Conservation (phyloP, 2,113 vertebrate genomes). For the Tiliqua scincoides region DNA sequence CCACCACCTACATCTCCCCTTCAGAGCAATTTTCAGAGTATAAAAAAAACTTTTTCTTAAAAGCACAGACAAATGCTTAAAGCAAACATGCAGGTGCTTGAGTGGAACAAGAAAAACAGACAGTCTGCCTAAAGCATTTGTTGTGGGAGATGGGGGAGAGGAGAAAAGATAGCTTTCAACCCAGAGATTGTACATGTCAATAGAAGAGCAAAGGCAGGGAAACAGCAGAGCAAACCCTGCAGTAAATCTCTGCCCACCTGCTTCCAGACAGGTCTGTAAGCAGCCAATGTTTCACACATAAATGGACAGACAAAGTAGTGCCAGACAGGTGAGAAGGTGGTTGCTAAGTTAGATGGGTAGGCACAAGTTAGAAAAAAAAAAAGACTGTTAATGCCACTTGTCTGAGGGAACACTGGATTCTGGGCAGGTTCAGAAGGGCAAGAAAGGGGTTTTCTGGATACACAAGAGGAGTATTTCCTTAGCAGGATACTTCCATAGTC, state of each 20-base stretch:
- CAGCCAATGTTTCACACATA: conserved; percentile 58
- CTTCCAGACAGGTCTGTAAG: neutral
- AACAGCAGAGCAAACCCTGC: neutral
- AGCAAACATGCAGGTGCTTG: neutral
- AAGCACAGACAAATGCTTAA: conserved; percentile 11
- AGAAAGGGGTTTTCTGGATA: conserved; percentile 65
- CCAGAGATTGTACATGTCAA: neutral
- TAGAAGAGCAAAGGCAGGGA: neutral
- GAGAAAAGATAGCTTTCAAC: neutral
- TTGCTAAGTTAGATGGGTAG: conserved; percentile 68
- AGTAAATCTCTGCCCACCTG: neutral
- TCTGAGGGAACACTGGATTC: conserved; percentile 65
- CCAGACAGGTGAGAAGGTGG: conserved; percentile 66
- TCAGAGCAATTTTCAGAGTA: neutral
- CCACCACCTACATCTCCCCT: neutral
- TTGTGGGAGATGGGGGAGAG: neutral
- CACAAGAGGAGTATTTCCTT: conserved; percentile 67
- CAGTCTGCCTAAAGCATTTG: neutral
- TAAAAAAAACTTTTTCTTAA: neutral
- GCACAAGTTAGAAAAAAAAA: conserved; percentile 68
- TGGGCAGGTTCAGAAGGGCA: conserved; percentile 61
- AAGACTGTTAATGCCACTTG: conserved; percentile 63
- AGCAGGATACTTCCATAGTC: conserved; percentile 97
- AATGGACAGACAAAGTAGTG: conserved; percentile 68
- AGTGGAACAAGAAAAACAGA: neutral